Percentiles rank a stretch among this genome's conserved stretches.
These are phyloP conservation scores for Gryllus bimaculatus DNA, from an alignment of 1,140 invertebrate species.

Conservation along the genomic window DNA sequence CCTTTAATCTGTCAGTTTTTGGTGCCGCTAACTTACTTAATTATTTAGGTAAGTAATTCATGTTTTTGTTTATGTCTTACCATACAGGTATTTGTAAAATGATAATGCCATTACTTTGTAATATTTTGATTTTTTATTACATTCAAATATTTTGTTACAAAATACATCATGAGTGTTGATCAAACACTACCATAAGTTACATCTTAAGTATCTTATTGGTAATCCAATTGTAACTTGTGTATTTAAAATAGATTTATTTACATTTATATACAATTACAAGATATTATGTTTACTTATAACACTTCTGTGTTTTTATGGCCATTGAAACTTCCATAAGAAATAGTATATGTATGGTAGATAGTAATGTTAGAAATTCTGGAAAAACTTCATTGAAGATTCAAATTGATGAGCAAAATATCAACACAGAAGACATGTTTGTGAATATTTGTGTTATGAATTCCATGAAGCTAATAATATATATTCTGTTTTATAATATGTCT, in stretches of 20 bases:
- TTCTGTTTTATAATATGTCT: too few species aligned
- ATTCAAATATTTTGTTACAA: neutral
- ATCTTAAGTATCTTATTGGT: neutral
- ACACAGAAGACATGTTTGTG: neutral
- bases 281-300: neutral
- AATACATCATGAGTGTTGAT: neutral
- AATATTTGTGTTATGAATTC: neutral
- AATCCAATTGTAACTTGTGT: neutral
- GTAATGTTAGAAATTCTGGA: neutral
- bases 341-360: neutral
- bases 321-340: neutral
- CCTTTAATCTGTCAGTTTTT: too few species aligned
- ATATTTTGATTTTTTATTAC: neutral
- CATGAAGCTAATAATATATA: neutral
- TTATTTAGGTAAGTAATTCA: too few species aligned
- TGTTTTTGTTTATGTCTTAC: too few species aligned
- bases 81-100: too few species aligned
- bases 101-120: too few species aligned
- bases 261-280: neutral
- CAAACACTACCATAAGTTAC: neutral
- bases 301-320: neutral
- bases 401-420: neutral
- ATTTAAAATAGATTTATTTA: slow-evolving; percentile 2
- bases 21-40: too few species aligned
- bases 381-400: neutral